Conservation (phyloP, 2,113 vertebrate genomes). For the Struthidea cinerea region DNA sequence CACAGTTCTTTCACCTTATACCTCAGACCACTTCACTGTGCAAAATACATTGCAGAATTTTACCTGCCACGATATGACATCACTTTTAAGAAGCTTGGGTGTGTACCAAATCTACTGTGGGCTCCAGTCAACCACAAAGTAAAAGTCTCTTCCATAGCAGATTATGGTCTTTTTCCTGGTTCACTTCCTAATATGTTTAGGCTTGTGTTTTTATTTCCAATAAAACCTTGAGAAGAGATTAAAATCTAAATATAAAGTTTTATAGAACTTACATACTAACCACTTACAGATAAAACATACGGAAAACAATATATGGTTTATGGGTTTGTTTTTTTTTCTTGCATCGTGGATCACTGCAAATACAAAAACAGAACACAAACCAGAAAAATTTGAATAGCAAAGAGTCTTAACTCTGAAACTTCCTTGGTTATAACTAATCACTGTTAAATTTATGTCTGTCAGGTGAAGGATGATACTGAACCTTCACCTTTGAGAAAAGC, state of each 20-base stretch:
- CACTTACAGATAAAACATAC: neutral
- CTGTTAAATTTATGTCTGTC: neutral
- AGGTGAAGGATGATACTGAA: neutral
- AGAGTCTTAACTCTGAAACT: neutral
- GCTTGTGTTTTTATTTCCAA: neutral
- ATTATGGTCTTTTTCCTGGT: neutral
- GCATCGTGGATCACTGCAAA: neutral
- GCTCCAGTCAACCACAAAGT: neutral
- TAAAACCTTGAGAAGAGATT: neutral
- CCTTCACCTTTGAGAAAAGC: neutral
- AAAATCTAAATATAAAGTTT: neutral
- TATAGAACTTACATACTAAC: neutral
- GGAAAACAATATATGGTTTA: neutral
- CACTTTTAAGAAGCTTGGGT: neutral
- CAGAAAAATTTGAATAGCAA: neutral
- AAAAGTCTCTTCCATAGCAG: neutral
- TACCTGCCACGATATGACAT: neutral
- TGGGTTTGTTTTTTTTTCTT: neutral
- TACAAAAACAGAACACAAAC: neutral
- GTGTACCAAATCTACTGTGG: neutral
- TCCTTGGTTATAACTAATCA: neutral
- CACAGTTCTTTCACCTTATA: neutral
- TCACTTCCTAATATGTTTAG: neutral
- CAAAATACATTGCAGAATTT: neutral
- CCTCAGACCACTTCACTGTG: neutral